Evolutionary conservation across 2,888 invertebrate genomes (phyloP), one percentile per base, ranked within the genome.

Genomic region (Drosophila demipolita): DNA sequence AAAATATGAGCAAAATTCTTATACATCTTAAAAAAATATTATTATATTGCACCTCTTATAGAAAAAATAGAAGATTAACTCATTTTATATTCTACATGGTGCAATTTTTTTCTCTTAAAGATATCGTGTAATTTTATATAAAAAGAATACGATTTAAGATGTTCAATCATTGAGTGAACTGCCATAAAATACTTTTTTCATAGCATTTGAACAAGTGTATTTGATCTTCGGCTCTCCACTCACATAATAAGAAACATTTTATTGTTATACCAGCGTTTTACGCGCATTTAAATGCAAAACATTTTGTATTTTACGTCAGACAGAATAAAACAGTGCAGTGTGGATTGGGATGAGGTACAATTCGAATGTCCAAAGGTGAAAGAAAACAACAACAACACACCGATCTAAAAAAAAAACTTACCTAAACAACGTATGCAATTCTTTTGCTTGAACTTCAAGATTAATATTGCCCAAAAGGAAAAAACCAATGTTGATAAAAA

Each of bases 251-350:
- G 5, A 1, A 40, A 38, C 65, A 59, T 58, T 67, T 61, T 55
- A 55, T 73, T 71, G 58, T 60, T 63, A 36, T 82, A 83, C 57
- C 71, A 71, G 40, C 59, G 40, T 52, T 69, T 65, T 73, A 73
- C 81, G 81, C 72, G 78, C 72, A 73, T 75, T 73, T 71, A 35
- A 48, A 49, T 82, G 73, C 62, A 75, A 53, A 60, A 65, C 59
- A 70, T 68, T 69, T 64, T 20, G 58, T 45, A 26, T 67, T 88
- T 79, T 86, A 86, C 89, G 80, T 88, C 88, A 82, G 63, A 70
- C 15, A 48, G 49, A 59, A 67, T 42, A 59, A 61, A 68, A 52
- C 29, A 59, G 48, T 40, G 55, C 60, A 53, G 32, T 50, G 35
- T 29, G 59, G n/a, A 57, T 40, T 49, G 4, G 57, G 35, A 26